Evolutionary conservation across 2,888 invertebrate species (phyloP), one percentile per base, ranked within the genome.

Genomic region (Alcis repandata): DNA sequence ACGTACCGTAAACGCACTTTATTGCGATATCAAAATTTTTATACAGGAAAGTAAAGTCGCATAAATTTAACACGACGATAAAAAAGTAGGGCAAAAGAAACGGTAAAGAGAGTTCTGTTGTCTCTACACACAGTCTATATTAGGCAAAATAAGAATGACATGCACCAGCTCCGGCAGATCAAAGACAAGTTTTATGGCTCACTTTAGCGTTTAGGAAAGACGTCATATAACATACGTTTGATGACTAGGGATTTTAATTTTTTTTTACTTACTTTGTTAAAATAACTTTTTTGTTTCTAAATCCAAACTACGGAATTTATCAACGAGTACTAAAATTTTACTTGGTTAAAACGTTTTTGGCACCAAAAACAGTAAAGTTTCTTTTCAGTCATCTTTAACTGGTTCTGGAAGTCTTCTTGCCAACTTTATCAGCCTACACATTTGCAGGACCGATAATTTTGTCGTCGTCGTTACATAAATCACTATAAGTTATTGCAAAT

Each of bases 141-240:
- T 51, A 58, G 45, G 49, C 33, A 41, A 67, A 60, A 45, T 17
- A 64, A 66, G 38, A 82, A 80, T 77, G 76, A 77, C 79, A 80
- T 73, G 70, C 72, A 73, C 70, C 78, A 76, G 75, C 70, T 69
- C 65, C 68, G 62, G 65, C 65, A 83, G 79, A 82, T 84, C 84
- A 83, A 84, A 85, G 84, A 68, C 48, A 75, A 60, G 63, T 71
- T 83, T 84, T 80, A 84, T 73, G 65, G 76, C 77, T 75, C 71
- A 77, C 78, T 83, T 78, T 78, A 79, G 73, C 71, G 69, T 78
- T 75, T 78, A 72, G 71, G 79, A 83, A 77, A 78, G 75, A 74
- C 73, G 58, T 71, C 70, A 76, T 81, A 79, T 82, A 82, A 76
- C 80, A 79, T 82, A 82, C 69, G 68, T 81, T 79, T 79, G 72